Evolutionary conservation across 2,888 invertebrate species (phyloP), one percentile per base, ranked within the genome.

Genomic region (Auanema freiburgensis): DNA sequence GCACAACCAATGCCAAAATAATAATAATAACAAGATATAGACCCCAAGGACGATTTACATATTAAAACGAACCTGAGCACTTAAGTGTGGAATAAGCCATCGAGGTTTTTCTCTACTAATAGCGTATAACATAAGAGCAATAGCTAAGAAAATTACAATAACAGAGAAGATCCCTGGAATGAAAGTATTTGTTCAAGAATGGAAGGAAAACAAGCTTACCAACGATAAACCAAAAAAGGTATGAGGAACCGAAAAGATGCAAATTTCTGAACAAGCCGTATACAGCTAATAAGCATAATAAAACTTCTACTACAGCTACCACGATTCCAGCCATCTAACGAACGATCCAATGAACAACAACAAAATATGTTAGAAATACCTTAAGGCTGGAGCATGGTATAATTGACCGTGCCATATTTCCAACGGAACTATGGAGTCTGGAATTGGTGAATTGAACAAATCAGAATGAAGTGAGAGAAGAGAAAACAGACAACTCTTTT

Each of bases 251-350:
- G 68, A 81, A 83, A 25, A 81, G 67, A 59, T 78, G 74, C 63
- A 77, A 77, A 63, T 82, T 82, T 25, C 78, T 73, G 73, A 79
- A 79, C 33, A 82, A 72, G 11, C 82, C 82, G 65, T 83, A 82
- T 18, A 81, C 72, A 24, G 80, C 74, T 21, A 82, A 67, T 16
- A 82, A 72, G 63, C 82, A 80, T 8, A 82, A 68, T 49, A 82
- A 58, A 24, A 82, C 65, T 69, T 82, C 82, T 33, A 82, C 81
- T 50, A 79, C 71, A 8, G 79, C 82, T 18, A 82, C 82, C 16
- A 82, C 76, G 16, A 79, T 60, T 18, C 80, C 82, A 53, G 82
- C 82, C 41, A 77, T 79, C 81, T 81, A 33, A 33, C 8, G 33
- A 8, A 5, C 3, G 8, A 33, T 33, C 8, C 33, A 33, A 5